phyloP scores from a whole-genome alignment of 2,797 vertebrate species.

The Gambusia yucatana region DNA sequence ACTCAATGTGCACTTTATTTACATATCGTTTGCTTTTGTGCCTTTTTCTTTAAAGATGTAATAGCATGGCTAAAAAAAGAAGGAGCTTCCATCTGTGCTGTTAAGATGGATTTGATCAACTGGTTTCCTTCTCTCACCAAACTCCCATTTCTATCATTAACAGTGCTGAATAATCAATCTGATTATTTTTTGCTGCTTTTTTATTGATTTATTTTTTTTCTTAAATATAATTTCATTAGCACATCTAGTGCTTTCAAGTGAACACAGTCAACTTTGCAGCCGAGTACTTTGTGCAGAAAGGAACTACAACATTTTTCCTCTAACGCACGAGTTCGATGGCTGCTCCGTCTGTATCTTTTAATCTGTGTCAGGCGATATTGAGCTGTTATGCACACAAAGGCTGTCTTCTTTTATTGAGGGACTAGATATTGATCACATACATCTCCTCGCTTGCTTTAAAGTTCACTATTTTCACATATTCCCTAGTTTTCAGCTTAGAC shows the following conservation, averaged over 20 bases:
- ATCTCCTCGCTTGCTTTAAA: not conserved
- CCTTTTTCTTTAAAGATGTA: not conserved
- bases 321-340: not conserved
- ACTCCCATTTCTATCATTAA: not conserved
- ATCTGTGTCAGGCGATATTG: not conserved
- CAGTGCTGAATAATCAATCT: not conserved
- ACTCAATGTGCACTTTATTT: not conserved
- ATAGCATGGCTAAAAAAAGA: not conserved
- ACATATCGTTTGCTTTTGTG: not conserved
- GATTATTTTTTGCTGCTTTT: not conserved
- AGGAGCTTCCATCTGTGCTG: not conserved
- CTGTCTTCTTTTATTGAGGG: not conserved
- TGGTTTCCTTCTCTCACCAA: not conserved
- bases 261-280: not conserved
- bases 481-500: not conserved
- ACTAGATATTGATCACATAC: not conserved
- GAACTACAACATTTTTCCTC: not conserved
- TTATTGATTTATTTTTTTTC: not conserved
- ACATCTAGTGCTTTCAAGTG: not conserved
- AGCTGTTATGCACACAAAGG: not conserved
- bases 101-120: not conserved
- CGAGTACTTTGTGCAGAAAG: not conserved
- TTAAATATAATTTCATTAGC: not conserved
- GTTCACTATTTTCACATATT: not conserved
- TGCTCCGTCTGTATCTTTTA: not conserved